These are phyloP conservation scores for Herminia tarsipennalis DNA, from an alignment of 2,888 invertebrate genomes.

Conservation along the genomic window DNA sequence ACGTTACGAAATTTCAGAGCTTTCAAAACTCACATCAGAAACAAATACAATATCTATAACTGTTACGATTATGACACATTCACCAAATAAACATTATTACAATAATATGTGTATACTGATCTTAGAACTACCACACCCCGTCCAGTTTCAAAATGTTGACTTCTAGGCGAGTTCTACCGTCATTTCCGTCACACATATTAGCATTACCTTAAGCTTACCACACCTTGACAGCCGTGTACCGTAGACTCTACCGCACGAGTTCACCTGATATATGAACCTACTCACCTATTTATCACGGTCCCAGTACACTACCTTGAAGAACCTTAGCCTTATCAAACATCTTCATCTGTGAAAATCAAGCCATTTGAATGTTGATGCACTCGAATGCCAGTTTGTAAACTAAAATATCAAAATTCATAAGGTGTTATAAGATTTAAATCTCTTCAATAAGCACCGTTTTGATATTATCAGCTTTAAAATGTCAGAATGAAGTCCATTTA, in stretches of 20 bases:
- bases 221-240: not conserved
- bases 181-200: conserved; percentile 1
- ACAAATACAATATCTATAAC: no score
- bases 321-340: conserved; percentile 23
- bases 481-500: conserved; percentile 14
- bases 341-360: conserved; percentile 37
- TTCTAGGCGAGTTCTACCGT: not conserved
- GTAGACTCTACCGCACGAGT: conserved; percentile 5
- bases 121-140: not conserved
- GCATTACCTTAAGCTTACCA: not conserved
- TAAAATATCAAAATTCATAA: conserved; percentile 40
- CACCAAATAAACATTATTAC: no score
- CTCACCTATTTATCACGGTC: conserved; percentile 13
- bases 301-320: conserved; percentile 14
- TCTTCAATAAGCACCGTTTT: conserved; percentile 22
- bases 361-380: conserved; percentile 35
- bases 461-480: conserved; percentile 15
- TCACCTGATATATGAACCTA: conserved; percentile 10
- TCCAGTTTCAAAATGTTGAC: not conserved
- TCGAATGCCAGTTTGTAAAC: conserved; percentile 29
- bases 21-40: no score
- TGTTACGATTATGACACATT: no score
- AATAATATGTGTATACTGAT: not conserved
- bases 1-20: no score
- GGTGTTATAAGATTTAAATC: conserved; percentile 27